Evolutionary conservation across 2,888 invertebrate species (phyloP).

Genomic region (Anaspis maculata): DNA sequence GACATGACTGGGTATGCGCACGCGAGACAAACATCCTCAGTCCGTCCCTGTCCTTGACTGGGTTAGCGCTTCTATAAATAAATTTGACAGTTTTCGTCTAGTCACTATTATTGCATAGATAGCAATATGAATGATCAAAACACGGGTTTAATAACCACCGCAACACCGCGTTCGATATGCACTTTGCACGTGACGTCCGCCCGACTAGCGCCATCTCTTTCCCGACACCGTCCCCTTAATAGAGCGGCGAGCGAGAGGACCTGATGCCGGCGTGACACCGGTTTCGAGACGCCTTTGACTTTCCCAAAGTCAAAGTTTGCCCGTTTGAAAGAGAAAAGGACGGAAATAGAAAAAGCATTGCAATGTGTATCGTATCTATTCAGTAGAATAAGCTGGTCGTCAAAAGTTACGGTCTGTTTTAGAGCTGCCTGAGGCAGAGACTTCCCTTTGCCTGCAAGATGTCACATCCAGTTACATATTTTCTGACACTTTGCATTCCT

Average conservation of each 20-base stretch:
- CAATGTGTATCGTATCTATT: too few relatives aligned
- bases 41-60: conserved; percentile 22
- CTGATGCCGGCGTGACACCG: not conserved
- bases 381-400: conserved; percentile 3
- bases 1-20: too few relatives aligned
- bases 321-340: too few relatives aligned
- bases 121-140: conserved; percentile 35
- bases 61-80: conserved; percentile 28
- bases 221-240: not conserved
- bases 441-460: too few relatives aligned
- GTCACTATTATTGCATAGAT: conserved; percentile 42
- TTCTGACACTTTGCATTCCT: too few relatives aligned
- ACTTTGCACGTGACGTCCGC: conserved; percentile 19
- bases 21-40: conserved; percentile 8
- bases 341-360: not conserved
- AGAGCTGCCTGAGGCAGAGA: too few relatives aligned
- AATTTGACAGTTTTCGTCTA: conserved; percentile 37
- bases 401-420: too few relatives aligned
- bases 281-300: not conserved
- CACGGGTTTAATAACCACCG: conserved; percentile 40
- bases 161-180: conserved; percentile 34
- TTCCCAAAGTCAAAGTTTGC: not conserved
- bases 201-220: conserved; percentile 1
- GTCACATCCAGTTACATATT: too few relatives aligned
- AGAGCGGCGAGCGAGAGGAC: not conserved